A percentile compares a stretch with the other conserved stretches of the same genome.
Conservation (phyloP, 2,113 vertebrate species). For the Microcebus murinus region DNA sequence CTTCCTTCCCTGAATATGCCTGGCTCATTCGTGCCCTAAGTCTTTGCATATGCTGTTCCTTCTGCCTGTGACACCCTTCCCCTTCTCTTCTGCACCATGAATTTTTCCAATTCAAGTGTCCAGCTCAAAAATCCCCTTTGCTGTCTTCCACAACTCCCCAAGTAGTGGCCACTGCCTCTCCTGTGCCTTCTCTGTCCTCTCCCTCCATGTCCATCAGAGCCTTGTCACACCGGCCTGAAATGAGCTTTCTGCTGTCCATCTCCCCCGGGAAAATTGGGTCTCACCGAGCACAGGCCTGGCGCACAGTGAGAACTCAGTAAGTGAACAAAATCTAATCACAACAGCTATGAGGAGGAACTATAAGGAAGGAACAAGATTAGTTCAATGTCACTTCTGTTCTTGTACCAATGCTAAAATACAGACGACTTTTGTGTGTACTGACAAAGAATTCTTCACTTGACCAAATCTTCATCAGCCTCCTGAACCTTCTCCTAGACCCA, state of each 20-base stretch:
- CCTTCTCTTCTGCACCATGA: neutral
- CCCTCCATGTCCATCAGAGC: neutral
- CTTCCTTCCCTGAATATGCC: neutral
- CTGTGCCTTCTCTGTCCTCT: neutral
- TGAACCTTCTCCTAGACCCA: neutral
- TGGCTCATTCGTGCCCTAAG: neutral
- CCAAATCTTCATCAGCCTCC: neutral
- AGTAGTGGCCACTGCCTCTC: neutral
- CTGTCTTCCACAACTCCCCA: neutral
- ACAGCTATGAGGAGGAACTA: neutral
- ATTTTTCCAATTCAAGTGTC: neutral
- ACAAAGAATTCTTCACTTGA: neutral
- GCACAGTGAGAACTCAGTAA: neutral
- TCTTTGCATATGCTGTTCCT: neutral
- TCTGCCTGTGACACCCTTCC: fast-evolving
- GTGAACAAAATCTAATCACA: neutral
- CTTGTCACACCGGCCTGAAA: neutral
- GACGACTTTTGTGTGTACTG: neutral
- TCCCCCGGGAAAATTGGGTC: neutral
- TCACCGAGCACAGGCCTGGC: neutral
- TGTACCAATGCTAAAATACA: neutral
- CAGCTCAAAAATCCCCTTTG: neutral
- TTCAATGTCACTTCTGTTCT: neutral
- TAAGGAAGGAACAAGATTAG: neutral
- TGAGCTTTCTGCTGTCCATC: neutral